Evolutionary conservation across 2,888 invertebrate species (phyloP).

Genomic region (Furcula furcula): DNA sequence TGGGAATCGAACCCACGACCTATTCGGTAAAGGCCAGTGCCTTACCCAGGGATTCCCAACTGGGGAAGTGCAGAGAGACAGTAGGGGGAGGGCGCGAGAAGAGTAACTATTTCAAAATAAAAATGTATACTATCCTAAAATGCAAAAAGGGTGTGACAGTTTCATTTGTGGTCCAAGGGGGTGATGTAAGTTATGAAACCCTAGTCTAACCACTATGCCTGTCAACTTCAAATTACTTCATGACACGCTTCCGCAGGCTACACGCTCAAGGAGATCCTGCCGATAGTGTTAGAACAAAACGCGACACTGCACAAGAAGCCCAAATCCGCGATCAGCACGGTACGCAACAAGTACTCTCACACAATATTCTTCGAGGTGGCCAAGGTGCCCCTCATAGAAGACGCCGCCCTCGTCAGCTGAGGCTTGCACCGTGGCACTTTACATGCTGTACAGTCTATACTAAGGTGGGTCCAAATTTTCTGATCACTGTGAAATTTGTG

Average conservation of each 20-base stretch:
- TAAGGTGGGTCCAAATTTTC: constrained; percentile 61
- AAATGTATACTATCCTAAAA: too few relatives aligned
- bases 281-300: constrained; percentile 88
- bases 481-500: constrained; percentile 35
- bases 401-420: constrained; percentile 63
- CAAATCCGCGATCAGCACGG: constrained; percentile 91
- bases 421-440: constrained; percentile 46
- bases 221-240: neutral
- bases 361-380: constrained; percentile 96
- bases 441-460: constrained; percentile 43
- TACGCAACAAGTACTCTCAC: constrained; percentile 96
- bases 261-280: constrained; percentile 86
- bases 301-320: constrained; percentile 88
- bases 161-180: too few relatives aligned
- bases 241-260: constrained; percentile 88
- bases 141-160: too few relatives aligned
- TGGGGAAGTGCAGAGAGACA: too few relatives aligned
- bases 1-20: too few relatives aligned
- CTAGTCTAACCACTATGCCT: neutral
- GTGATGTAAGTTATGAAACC: too few relatives aligned
- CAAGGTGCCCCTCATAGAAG: constrained; percentile 85
- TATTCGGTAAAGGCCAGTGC: too few relatives aligned
- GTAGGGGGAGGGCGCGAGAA: too few relatives aligned
- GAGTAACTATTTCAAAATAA: too few relatives aligned
- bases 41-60: too few relatives aligned